These are phyloP conservation scores for Balanococcus diminutus DNA, from an alignment of 2,888 invertebrate genomes.

Conservation along the genomic window DNA sequence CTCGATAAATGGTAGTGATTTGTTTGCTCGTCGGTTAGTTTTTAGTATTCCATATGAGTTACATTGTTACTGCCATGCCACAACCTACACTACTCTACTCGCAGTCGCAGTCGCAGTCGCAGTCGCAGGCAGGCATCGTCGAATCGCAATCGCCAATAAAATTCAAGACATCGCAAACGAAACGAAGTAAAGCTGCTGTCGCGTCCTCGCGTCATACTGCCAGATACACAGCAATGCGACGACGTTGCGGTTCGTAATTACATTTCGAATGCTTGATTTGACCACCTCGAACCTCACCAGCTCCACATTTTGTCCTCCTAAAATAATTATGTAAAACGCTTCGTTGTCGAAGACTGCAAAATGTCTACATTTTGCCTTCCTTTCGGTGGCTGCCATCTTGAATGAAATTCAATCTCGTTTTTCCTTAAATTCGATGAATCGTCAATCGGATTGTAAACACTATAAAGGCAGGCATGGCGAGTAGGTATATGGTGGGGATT, in stretches of 20 bases:
- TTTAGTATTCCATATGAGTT: neutral
- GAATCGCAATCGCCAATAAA: neutral
- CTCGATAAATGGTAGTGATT: conserved; percentile 24
- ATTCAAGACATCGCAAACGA: neutral
- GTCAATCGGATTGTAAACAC: too few relatives aligned
- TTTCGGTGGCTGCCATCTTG: neutral
- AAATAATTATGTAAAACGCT: neutral
- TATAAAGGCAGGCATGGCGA: too few relatives aligned
- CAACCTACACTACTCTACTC: too few relatives aligned
- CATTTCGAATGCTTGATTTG: neutral
- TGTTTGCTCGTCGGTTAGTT: conserved; percentile 12
- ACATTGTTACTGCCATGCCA: neutral
- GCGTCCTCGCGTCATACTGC: neutral
- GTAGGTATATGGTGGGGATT: too few relatives aligned
- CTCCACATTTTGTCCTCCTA: neutral
- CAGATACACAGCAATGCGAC: neutral
- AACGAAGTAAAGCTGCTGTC: too few relatives aligned
- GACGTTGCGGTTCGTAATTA: neutral
- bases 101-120: too few relatives aligned
- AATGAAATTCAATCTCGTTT: neutral
- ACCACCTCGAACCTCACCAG: neutral
- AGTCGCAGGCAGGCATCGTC: too few relatives aligned
- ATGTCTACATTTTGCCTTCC: neutral
- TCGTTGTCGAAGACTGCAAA: neutral
- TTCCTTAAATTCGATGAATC: too few relatives aligned